phyloP scores from a whole-genome alignment of 92 coral and sea anemone species.

The Heliopora coerulea region DNA sequence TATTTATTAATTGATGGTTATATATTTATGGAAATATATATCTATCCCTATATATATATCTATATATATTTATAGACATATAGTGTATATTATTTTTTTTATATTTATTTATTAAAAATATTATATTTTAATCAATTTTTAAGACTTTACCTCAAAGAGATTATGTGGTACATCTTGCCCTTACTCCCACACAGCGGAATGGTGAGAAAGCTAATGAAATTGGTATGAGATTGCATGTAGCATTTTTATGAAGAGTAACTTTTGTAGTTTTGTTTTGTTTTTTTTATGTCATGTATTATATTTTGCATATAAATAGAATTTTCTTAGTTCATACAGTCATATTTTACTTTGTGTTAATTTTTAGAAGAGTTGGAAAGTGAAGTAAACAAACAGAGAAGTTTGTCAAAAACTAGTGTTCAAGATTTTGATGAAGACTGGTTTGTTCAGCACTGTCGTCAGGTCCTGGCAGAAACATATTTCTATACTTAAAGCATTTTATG shows the following conservation, averaged over 20 bases:
- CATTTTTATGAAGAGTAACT: too few relatives aligned
- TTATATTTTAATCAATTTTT: too few relatives aligned
- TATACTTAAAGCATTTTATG: too few relatives aligned
- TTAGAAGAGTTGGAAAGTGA: not conserved
- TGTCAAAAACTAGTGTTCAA: not conserved
- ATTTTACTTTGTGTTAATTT: not conserved
- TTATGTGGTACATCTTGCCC: slow-evolving; percentile 70
- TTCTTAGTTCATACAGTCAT: too few relatives aligned
- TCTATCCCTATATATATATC: too few relatives aligned
- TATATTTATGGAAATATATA: too few relatives aligned
- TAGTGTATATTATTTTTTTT: not conserved
- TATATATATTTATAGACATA: not conserved
- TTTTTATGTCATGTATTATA: not conserved
- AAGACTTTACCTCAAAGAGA: slow-evolving; percentile 74
- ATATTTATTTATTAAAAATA: not conserved
- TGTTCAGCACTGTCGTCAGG: slow-evolving; percentile 93
- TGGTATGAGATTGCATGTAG: too few relatives aligned
- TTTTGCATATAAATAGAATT: not conserved
- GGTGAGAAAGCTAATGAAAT: too few relatives aligned
- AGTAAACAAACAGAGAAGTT: not conserved
- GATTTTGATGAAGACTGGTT: slow-evolving; percentile 78
- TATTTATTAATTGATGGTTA: too few relatives aligned
- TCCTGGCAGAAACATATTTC: slow-evolving; percentile 6
- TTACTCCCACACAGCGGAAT: too few relatives aligned
- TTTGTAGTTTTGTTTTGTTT: not conserved